These are phyloP conservation scores for Porites cylindrica DNA, from an alignment of 92 coral and sea anemone species.

Conservation along the genomic window DNA sequence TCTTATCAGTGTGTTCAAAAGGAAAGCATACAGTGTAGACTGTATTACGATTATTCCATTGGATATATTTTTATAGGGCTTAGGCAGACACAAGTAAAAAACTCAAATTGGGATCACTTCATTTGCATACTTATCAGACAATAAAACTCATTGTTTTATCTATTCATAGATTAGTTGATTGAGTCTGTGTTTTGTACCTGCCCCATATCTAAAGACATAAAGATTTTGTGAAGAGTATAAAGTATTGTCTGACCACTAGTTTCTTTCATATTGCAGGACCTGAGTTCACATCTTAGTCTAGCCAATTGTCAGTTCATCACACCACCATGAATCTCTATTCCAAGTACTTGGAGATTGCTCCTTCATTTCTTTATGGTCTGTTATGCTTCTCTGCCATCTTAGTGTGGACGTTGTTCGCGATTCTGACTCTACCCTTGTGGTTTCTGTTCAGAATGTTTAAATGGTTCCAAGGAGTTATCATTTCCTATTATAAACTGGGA, in stretches of 20 bases:
- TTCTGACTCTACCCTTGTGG: constrained; percentile 86
- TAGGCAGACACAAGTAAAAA: no score
- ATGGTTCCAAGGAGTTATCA: constrained; percentile 77
- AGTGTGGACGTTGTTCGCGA: constrained; percentile 74
- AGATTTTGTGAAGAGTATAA: neutral
- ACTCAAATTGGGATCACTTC: no score
- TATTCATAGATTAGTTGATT: no score
- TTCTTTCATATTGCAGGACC: neutral
- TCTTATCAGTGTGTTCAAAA: no score
- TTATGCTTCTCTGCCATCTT: constrained; percentile 84
- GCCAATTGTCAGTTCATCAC: neutral
- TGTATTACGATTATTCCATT: no score
- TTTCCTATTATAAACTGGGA: constrained; percentile 83
- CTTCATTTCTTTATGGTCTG: constrained; percentile 80
- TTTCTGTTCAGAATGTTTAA: constrained; percentile 79
- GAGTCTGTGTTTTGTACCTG: no score
- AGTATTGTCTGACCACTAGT: neutral
- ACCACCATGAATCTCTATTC: constrained; percentile 40
- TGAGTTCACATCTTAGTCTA: neutral
- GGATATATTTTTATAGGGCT: no score
- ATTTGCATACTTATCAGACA: no score
- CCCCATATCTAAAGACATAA: no score
- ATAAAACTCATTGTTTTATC: no score
- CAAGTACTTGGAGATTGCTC: constrained; percentile 47
- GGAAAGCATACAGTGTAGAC: no score